These are phyloP conservation scores for Mesembrinibis cayennensis DNA, from an alignment of 2,113 vertebrate genomes.

Conservation along the genomic window DNA sequence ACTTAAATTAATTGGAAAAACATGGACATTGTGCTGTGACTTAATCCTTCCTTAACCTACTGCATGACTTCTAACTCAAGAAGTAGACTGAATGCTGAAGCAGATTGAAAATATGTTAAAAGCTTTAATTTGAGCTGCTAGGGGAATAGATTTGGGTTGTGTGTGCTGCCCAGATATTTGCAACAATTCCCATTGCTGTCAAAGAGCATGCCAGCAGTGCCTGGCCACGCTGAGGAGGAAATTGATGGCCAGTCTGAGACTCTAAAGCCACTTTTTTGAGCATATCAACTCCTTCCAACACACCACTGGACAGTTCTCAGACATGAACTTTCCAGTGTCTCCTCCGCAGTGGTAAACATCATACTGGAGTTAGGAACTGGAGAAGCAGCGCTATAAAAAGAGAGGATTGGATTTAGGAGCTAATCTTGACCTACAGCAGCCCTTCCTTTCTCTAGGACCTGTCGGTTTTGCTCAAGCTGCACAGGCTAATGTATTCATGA, in stretches of 20 bases:
- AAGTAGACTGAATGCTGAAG: conserved; percentile 1
- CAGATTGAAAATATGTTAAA: background rate
- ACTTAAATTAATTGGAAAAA: conserved; percentile 29
- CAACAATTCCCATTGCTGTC: background rate
- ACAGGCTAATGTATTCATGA: background rate
- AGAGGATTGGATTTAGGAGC: background rate
- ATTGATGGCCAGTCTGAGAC: background rate
- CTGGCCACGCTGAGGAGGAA: background rate
- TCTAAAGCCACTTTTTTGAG: background rate
- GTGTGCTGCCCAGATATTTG: background rate
- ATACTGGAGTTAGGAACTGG: background rate
- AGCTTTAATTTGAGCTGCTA: conserved; percentile 14
- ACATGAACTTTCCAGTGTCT: background rate
- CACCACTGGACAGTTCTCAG: background rate
- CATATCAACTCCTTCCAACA: background rate
- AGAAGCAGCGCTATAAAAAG: background rate
- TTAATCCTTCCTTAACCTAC: conserved; percentile 6
- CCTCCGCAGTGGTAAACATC: background rate
- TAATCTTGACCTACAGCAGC: background rate
- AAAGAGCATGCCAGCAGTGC: background rate
- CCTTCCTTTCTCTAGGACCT: background rate
- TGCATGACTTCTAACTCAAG: background rate
- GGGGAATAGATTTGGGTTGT: background rate
- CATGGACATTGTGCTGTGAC: background rate
- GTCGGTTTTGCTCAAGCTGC: background rate